phyloP scores from a whole-genome alignment of 92 coral and sea anemone genomes.

The Zoanthus gigantus region DNA sequence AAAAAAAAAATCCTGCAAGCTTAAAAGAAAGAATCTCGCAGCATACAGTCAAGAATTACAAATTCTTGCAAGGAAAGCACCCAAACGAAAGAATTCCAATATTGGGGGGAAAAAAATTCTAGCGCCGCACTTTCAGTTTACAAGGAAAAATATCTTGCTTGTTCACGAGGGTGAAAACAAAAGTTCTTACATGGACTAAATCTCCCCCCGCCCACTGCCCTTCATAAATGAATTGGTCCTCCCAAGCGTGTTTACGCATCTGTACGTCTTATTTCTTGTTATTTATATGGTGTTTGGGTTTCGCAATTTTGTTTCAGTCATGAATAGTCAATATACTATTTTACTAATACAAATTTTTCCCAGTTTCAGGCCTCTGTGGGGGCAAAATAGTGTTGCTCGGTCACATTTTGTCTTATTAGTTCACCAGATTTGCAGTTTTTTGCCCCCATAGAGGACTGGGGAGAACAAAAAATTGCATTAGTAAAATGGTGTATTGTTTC shows the following conservation, averaged over 20 bases:
- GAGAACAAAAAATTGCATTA: no score
- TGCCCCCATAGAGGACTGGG: no score
- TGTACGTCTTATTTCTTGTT: neutral
- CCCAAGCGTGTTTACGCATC: neutral
- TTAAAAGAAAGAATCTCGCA: neutral
- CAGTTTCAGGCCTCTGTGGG: no score
- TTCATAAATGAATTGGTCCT: neutral
- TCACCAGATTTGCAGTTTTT: no score
- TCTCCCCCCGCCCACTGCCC: neutral
- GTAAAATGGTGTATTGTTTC: no score
- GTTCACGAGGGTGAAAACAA: neutral
- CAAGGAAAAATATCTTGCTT: neutral
- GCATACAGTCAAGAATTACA: neutral
- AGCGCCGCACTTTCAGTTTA: neutral
- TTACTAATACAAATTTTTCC: no score
- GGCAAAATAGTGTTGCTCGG: no score
- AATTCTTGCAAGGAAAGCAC: neutral
- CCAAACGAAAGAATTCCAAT: no score
- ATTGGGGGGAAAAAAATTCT: neutral
- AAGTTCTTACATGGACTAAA: neutral
- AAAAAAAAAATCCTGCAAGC: neutral
- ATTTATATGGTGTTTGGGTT: no score
- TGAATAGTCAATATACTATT: no score
- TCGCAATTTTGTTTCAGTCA: no score
- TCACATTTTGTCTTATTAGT: no score